Conservation (phyloP, 2,797 vertebrate species). For the Hydrophis major region DNA sequence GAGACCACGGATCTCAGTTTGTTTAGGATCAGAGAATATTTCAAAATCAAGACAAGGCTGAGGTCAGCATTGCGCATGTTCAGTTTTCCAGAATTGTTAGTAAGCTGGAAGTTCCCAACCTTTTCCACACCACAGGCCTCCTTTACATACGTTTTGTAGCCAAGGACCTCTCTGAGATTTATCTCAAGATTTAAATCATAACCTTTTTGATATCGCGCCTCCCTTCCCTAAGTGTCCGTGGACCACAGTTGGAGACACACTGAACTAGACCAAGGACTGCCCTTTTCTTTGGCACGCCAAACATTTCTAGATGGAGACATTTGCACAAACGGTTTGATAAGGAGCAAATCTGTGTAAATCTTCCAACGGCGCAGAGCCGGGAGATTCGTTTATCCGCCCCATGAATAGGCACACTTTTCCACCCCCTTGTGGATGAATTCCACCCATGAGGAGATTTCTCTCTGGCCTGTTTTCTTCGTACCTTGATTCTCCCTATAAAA, state of each 20-base stretch:
- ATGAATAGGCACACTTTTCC: neutral
- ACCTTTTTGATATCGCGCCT: neutral
- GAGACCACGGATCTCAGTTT: neutral
- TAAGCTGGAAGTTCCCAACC: neutral
- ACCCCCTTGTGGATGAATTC: neutral
- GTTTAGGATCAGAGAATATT: neutral
- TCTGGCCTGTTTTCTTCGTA: constrained; percentile 22
- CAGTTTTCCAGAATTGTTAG: constrained; percentile 25
- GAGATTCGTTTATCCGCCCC: neutral
- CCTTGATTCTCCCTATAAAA: neutral
- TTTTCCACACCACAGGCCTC: neutral
- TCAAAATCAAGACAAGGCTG: neutral
- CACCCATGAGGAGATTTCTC: neutral
- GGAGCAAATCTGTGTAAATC: neutral
- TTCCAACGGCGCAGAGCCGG: neutral
- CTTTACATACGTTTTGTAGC: neutral
- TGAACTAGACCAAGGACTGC: constrained; percentile 16
- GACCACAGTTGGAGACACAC: neutral
- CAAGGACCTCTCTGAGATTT: neutral
- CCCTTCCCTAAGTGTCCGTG: too few species aligned
- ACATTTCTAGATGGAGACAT: neutral
- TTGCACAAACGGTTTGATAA: constrained; percentile 35
- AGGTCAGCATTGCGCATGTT: rapidly evolving
- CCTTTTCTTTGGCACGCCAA: constrained; percentile 51
- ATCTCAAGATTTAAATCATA: neutral